Base-by-base conservation (phyloP, 2,113 vertebrate genomes). In the Sprattus sprattus region DNA sequence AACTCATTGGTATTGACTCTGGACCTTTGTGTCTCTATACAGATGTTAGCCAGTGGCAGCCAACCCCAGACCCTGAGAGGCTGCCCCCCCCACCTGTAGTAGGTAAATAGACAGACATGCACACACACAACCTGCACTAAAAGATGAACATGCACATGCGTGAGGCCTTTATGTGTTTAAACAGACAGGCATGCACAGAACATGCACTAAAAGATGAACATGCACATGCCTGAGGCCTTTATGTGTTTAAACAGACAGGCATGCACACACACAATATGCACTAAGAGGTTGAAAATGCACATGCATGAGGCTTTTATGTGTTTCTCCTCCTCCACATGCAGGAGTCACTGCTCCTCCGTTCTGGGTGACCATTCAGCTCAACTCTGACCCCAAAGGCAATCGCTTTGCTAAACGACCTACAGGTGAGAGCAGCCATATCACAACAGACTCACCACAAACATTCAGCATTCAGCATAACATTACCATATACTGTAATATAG, bases 291-390 rank as follows among this genome's bases (percentile, higher is more conserved):
- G 39, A 39, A 39, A 1, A 39, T 39, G 39, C 39, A 39, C 11
- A 11, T 44, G 54, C 13, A 83, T 47, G 25, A 6, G 0, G 44
- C 28, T 1, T 18, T 13, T 11, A 46, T 8, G 3, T 47, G 54
- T 60, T 60, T 60, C 7, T 20, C 25, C 13, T 0, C 83, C 80
- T 11, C 81, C 39, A 60, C 39, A 2, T 85, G 0, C 86, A 94
- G 94, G 89, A 46, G 82, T 92, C 45, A 93, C 92, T 0, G 89
- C 91, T n/a, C 89, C 92, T 87, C 93, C 92, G 0, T 89, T 93
- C 85, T 92, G 90, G 90, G 90, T 93, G 25, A 93, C 91, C 84
- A 89, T 94, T 84, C 91, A 90, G 84, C 86, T 92, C 87, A 91
- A 93, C 88, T 91, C 93, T 13, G 92, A 93, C 75, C 87, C 90